Evolutionary conservation across 2,797 vertebrate genomes (phyloP).

Genomic region (Chrysocyon brachyurus): DNA sequence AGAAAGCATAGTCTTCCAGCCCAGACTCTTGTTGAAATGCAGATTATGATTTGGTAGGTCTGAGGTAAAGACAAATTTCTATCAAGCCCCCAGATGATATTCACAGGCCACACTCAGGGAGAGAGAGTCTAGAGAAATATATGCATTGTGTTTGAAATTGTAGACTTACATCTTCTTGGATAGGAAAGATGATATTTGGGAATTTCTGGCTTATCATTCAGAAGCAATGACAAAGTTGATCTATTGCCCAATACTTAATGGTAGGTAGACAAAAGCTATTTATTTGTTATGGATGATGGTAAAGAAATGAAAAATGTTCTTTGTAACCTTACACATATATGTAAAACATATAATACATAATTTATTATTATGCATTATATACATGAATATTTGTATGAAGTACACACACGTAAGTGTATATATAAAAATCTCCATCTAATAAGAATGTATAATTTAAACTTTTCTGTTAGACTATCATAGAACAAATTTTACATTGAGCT

Average conservation of each 20-base stretch:
- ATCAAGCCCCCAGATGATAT: neutral
- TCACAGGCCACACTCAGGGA: neutral
- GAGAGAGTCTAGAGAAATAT: neutral
- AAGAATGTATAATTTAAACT: neutral
- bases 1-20: neutral
- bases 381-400: neutral
- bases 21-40: constrained; percentile 1
- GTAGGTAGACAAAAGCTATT: neutral
- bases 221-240: neutral
- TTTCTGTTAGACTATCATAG: neutral
- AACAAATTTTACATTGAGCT: neutral
- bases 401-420: neutral
- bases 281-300: neutral
- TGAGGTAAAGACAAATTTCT: neutral
- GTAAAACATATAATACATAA: neutral
- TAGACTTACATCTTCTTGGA: neutral
- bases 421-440: neutral
- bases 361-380: neutral
- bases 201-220: neutral
- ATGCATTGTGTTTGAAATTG: neutral
- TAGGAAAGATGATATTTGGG: neutral
- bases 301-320: neutral
- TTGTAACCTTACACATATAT: neutral
- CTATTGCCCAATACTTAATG: neutral
- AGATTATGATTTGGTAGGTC: neutral